A percentile compares a stretch with the other conserved stretches of the same genome.
These are phyloP conservation scores for Pyrocephalus nanus DNA, from an alignment of 2,797 vertebrate species.

Conservation along the genomic window DNA sequence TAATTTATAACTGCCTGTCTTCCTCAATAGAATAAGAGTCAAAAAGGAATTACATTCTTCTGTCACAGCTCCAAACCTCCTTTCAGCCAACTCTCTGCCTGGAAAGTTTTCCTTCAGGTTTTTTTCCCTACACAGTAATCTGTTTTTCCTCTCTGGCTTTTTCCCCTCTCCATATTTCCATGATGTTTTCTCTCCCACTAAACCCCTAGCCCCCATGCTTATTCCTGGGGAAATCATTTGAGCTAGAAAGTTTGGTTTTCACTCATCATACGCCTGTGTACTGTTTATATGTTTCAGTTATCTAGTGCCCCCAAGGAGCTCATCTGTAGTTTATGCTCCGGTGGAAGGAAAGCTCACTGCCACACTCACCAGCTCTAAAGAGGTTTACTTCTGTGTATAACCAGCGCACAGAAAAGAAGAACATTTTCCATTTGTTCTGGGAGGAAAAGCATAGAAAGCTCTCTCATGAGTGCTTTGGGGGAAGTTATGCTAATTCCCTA, in stretches of 20 bases:
- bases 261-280: not conserved
- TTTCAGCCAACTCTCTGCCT: constrained; percentile 21
- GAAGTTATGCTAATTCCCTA: not conserved
- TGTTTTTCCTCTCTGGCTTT: not conserved
- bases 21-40: constrained; percentile 4
- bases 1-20: constrained; percentile 17
- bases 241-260: not conserved
- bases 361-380: not conserved
- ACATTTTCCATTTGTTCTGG: not conserved
- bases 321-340: not conserved
- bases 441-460: not conserved
- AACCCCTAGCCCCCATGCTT: not conserved
- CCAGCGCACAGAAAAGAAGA: not conserved
- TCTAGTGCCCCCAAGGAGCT: not conserved
- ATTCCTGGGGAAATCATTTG: not conserved
- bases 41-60: constrained; percentile 8
- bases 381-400: not conserved
- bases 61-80: constrained; percentile 36
- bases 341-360: not conserved
- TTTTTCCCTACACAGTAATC: not conserved
- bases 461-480: not conserved
- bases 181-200: not conserved
- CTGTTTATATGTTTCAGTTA: not conserved
- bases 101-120: not conserved
- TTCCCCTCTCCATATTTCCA: not conserved